phyloP scores from a whole-genome alignment of 2,113 vertebrate species.

The Elephas maximus region DNA sequence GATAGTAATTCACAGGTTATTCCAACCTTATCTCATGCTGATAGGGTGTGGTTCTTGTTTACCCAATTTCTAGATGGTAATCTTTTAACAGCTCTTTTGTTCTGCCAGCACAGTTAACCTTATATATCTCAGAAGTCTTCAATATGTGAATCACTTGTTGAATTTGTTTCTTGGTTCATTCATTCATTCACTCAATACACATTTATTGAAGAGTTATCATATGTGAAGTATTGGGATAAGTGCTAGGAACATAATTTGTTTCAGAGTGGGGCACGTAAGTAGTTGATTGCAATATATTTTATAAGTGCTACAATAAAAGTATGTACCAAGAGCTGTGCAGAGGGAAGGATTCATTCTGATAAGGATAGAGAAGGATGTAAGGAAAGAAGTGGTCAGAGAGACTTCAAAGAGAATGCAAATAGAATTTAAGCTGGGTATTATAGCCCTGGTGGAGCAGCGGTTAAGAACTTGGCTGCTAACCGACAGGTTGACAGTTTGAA shows the following conservation, averaged over 20 bases:
- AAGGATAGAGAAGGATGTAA: background rate
- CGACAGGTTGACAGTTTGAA: too few species aligned
- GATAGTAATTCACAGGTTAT: too few species aligned
- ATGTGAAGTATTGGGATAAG: conserved; percentile 14
- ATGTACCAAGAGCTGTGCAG: background rate
- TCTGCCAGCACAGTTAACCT: too few species aligned
- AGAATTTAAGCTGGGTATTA: background rate
- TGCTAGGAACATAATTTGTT: background rate
- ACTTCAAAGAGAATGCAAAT: background rate
- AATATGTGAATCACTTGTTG: background rate
- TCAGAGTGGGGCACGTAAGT: background rate
- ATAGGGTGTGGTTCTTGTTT: too few species aligned
- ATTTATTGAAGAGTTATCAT: background rate
- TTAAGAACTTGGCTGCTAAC: too few species aligned
- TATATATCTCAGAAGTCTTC: background rate
- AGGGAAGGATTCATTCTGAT: background rate
- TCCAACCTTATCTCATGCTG: too few species aligned
- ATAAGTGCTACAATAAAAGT: background rate
- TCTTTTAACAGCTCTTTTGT: too few species aligned
- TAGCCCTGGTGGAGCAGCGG: too few species aligned
- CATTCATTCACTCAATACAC: background rate
- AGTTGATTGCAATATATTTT: background rate
- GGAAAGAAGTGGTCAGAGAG: background rate
- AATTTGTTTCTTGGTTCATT: conserved; percentile 19
- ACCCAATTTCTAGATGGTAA: too few species aligned